These are phyloP conservation scores for Saccopteryx bilineata DNA, from an alignment of 2,113 vertebrate species.

Conservation along the genomic window DNA sequence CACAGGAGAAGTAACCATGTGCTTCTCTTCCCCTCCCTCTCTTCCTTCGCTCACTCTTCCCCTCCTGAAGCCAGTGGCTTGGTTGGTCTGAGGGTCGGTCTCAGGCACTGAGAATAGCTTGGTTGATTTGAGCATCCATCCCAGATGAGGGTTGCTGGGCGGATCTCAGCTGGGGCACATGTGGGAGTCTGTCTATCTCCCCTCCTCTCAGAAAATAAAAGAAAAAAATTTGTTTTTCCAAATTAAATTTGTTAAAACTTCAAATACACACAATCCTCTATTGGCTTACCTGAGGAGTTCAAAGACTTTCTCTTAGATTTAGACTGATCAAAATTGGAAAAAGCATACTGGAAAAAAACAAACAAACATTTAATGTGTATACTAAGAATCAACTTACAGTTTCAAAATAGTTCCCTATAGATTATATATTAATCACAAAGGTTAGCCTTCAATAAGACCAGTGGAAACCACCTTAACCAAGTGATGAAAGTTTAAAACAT, in stretches of 20 bases:
- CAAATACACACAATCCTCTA: conserved; percentile 48
- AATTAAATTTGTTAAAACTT: conserved; percentile 21
- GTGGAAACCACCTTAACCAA: conserved; percentile 1
- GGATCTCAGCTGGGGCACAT: no score
- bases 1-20: no score
- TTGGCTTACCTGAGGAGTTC: conserved; percentile 81
- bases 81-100: no score
- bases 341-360: conserved; percentile 78
- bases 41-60: no score
- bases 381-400: background rate
- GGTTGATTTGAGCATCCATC: no score
- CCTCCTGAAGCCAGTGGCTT: no score
- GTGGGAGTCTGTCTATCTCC: no score
- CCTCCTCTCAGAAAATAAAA: no score
- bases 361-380: background rate
- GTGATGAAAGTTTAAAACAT: background rate
- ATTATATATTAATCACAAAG: background rate
- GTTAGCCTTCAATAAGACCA: background rate
- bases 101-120: no score
- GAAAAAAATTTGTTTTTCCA: background rate
- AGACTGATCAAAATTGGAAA: conserved; percentile 58
- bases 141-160: no score
- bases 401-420: conserved; percentile 13
- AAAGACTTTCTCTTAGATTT: conserved; percentile 72
- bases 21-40: no score